Evolutionary conservation across 1,140 invertebrate species (phyloP), one percentile per base, ranked within the genome.

Genomic region (Vollenhovia emeryi): DNA sequence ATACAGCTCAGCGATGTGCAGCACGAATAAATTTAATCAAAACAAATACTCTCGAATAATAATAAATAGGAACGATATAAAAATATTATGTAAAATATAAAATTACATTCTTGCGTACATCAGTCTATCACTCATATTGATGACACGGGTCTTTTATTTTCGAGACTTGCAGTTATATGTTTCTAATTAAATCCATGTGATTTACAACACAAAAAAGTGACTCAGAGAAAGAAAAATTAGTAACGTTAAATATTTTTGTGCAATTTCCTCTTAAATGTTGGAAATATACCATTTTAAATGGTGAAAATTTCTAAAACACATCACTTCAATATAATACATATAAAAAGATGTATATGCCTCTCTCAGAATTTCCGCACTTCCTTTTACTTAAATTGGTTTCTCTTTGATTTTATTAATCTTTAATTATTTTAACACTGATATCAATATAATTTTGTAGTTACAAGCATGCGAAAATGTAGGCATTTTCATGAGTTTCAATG

Each of bases 11-110:
- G n/a, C 13, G 7, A 21, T 55, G 48, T 36, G 50, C 21, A 13
- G 21, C 52, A 52, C 15, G 57, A 73, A 73, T 57, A 24, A 73
- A 55, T 73, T 0, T 36, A 73, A 73, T 66, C 11, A 57, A 55
- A 73, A 33, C 18, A 33, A 21, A 55, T 36, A 7, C n/a, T 71
- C 3, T 50, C 21, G 48, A 36, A 71, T 33, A 52, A 33, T 69
- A 71, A 55, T 73, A 52, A 71, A 52, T 33, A 1, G 4, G 2
- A 71, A 30, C 36, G 7, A 52, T 18, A 71, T 55, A 74, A 40
- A 74, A 40, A 40, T 59, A 60, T 75, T 27, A 2, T 43, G 43
- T 75, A 60, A 60, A 60, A 43, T 43, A 60, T 30, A 59, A 60
- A 75, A 75, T n/a, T 43, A 43, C 52, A 40, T 59, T 43, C 13